Evolutionary conservation across 2,797 vertebrate species (phyloP), one percentile per base, ranked within the genome.

Genomic region (Rhadinocentrus ornatus): DNA sequence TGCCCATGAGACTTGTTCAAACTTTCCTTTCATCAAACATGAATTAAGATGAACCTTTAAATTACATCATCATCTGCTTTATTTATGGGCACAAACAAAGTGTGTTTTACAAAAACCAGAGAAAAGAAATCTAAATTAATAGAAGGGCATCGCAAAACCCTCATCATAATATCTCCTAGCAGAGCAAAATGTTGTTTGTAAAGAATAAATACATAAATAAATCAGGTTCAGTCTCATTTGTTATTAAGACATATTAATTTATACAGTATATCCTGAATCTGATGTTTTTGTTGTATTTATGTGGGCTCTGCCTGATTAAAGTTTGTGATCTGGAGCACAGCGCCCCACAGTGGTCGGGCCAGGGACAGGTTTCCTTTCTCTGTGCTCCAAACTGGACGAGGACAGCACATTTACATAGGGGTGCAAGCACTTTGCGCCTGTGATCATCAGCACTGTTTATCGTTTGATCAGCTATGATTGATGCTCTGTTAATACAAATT

Each of bases 391-490:
- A 81, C 90, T 93, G 11, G 64, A 82, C 83, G 78, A 86, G 80
- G 87, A 85, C 88, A 79, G 39, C 53, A 71, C 78, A 90, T 91
- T 89, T 88, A 75, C 89, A 91, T 95, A 94, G 95, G 89, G 75
- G 93, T 88, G 91, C 94, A 89, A 94, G 93, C 93, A 83, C 93
- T 87, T 91, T 76, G 67, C 56, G 60, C 74, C 77, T 67, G 75
- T 67, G 82, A 87, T 91, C 85, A 87, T 90, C 86, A 89, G 90
- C 94, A 91, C 93, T 96, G 95, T 95, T 96, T 97, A 96, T 94
- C 86, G 83, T 96, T 95, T 96, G 96, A 96, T 96, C 96, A 94
- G 94, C 93, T 94, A 94, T 97, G 96, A 97, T 96, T 94, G 95
- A 97, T 97, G 96, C 94, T 94, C 92, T 95, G 95, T 96, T 96